phyloP scores from a whole-genome alignment of 2,888 invertebrate genomes.

The Nipponacmea schrenckii region DNA sequence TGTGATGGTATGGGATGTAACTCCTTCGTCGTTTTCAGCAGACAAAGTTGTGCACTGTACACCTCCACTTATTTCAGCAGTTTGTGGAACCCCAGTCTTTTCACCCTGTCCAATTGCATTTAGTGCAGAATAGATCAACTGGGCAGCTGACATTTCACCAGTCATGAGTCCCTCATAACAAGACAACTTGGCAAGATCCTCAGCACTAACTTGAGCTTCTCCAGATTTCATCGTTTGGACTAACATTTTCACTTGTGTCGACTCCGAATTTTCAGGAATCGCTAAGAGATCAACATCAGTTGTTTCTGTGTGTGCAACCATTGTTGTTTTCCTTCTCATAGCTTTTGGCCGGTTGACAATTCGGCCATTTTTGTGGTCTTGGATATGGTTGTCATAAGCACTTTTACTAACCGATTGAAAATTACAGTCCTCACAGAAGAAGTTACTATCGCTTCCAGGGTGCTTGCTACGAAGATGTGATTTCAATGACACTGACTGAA shows the following conservation, averaged over 20 bases:
- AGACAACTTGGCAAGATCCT: constrained; percentile 51
- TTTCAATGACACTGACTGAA: constrained; percentile 80
- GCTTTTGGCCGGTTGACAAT: constrained; percentile 32
- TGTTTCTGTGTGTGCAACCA: background rate
- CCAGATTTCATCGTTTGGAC: constrained; percentile 49
- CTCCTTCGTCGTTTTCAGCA: constrained; percentile 39
- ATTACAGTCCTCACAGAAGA: constrained; percentile 49
- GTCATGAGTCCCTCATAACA: constrained; percentile 44
- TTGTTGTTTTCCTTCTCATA: constrained; percentile 19
- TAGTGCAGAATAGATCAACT: constrained; percentile 55
- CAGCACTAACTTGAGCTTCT: constrained; percentile 50
- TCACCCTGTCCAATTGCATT: constrained; percentile 47
- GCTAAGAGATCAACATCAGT: background rate
- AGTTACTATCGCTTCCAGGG: constrained; percentile 71
- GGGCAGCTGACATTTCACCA: constrained; percentile 47
- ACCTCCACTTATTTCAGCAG: constrained; percentile 33
- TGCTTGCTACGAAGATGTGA: constrained; percentile 83
- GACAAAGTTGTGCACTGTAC: constrained; percentile 34
- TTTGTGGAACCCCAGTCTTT: constrained; percentile 25
- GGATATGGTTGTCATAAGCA: constrained; percentile 73
- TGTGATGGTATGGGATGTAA: constrained; percentile 52
- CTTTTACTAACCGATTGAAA: constrained; percentile 75
- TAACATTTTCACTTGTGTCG: constrained; percentile 29
- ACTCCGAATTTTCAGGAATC: constrained; percentile 1
- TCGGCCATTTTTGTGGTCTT: constrained; percentile 72